Conservation (phyloP, 2,888 invertebrate genomes). For the Corbicula japonica region DNA sequence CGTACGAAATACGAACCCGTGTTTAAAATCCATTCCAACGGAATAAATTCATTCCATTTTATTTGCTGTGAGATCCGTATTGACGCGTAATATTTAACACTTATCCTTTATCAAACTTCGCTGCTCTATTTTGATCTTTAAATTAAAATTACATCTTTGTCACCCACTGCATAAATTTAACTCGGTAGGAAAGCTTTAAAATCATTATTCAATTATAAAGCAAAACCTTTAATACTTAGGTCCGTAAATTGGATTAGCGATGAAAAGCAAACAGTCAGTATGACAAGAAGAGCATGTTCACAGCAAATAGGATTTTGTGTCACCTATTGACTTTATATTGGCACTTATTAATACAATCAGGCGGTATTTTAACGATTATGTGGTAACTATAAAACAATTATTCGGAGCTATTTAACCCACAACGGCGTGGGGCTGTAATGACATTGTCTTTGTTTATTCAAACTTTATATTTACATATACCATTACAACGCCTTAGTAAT, state of each 20-base stretch:
- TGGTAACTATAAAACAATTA: constrained; percentile 34
- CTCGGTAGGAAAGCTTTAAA: constrained; percentile 16
- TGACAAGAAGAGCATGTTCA: constrained; percentile 9
- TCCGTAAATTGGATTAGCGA: constrained; percentile 15
- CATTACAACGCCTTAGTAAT: constrained; percentile 8
- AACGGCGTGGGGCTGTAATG: background rate
- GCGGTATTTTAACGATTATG: constrained; percentile 25
- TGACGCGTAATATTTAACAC: constrained; percentile 9
- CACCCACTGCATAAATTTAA: background rate
- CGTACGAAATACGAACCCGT: constrained; percentile 1
- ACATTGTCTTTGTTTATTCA: constrained; percentile 38
- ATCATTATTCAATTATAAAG: constrained; percentile 34
- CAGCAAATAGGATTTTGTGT: background rate
- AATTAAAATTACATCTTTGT: too few relatives aligned
- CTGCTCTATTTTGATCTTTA: too few relatives aligned
- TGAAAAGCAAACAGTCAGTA: constrained; percentile 6
- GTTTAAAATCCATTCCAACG: background rate
- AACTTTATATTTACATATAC: constrained; percentile 4
- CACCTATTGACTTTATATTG: constrained; percentile 29
- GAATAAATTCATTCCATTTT: constrained; percentile 8
- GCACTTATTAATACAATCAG: constrained; percentile 23
- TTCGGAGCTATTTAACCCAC: constrained; percentile 15
- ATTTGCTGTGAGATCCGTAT: background rate
- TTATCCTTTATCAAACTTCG: too few relatives aligned
- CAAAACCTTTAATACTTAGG: constrained; percentile 11